Evolutionary conservation across 2,797 vertebrate genomes (phyloP), one percentile per base, ranked within the genome.

Genomic region (Enteromius unitaeniatus): DNA sequence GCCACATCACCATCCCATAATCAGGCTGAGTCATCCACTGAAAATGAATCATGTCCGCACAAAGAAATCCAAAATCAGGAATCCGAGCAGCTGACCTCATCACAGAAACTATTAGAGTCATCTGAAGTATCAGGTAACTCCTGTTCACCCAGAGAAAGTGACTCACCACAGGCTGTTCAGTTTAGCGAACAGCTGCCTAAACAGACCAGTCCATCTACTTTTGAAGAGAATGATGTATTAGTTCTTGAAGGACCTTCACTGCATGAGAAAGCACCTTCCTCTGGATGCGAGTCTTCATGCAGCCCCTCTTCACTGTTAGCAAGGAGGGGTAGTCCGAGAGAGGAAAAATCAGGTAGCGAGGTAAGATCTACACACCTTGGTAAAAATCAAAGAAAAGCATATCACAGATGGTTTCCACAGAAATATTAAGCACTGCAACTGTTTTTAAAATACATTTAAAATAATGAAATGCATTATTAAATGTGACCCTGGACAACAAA

Each of bases 61-160:
- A 21, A 79, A 42, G 37, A 55, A 49, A 67, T 47, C 3, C 37
- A 68, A 42, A 72, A 73, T 21, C 23, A 10, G 23, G 21, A 31
- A n/a, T 17, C 13, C 15, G 31, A 68, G 73, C 77, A 68, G 21
- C 58, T 28, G 10, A 81, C 34, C 55, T 42, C 17, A 11, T 69
- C 60, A 3, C 45, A 42, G 28, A 58, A 70, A 53, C 69, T 11
- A 21, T 9, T 11, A 2, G 83, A 80, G 14, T 53, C 69, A 1
- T 67, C 77, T 67, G 23, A 79, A 42, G 58, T n/a, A 31, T 53
- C 31, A 42, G 62, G 45, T 47, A 55, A 67, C 9, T 51, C 51
- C 7, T 73, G 28, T 82, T 78, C 65, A 31, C 9, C 75, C 31
- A 75, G 65, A 31, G 76, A 80, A 53, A 68, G 49, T 64, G 67